Conservation (phyloP, 2,888 invertebrate species). For the Beris chalybata region DNA sequence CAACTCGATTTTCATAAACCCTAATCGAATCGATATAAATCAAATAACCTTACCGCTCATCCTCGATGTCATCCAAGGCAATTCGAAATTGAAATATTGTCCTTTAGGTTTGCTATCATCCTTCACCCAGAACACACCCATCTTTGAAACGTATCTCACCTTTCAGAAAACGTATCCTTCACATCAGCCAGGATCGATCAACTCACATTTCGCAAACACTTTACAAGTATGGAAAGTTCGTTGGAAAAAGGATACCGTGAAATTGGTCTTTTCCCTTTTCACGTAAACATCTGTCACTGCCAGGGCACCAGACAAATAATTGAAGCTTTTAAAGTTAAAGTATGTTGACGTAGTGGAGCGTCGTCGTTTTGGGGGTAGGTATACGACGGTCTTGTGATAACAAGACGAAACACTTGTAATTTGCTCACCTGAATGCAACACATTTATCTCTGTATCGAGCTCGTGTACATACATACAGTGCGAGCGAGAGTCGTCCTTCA, state of each 20-base stretch:
- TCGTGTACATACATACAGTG: background rate
- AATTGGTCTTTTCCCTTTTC: conserved; percentile 27
- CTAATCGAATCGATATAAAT: too few relatives aligned
- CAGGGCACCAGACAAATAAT: conserved; percentile 27
- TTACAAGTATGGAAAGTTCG: conserved; percentile 29
- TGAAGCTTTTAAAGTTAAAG: conserved; percentile 17
- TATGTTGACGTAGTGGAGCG: conserved; percentile 7
- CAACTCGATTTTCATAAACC: too few relatives aligned
- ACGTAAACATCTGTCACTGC: conserved; percentile 26
- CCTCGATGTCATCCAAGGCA: too few relatives aligned
- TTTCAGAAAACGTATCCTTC: too few relatives aligned
- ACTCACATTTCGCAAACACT: background rate
- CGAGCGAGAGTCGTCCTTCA: background rate
- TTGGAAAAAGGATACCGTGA: conserved; percentile 20
- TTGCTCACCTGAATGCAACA: conserved; percentile 30
- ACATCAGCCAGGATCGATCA: too few relatives aligned
- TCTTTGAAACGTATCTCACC: too few relatives aligned
- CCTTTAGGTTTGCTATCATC: too few relatives aligned
- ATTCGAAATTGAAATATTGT: too few relatives aligned
- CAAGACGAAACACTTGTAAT: conserved; percentile 22
- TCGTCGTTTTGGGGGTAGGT: conserved; percentile 1
- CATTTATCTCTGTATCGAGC: conserved; percentile 24
- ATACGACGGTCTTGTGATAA: background rate
- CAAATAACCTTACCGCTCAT: too few relatives aligned
- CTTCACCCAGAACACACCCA: too few relatives aligned